Conservation (phyloP, 2,113 vertebrate species). For the Apus apus region DNA sequence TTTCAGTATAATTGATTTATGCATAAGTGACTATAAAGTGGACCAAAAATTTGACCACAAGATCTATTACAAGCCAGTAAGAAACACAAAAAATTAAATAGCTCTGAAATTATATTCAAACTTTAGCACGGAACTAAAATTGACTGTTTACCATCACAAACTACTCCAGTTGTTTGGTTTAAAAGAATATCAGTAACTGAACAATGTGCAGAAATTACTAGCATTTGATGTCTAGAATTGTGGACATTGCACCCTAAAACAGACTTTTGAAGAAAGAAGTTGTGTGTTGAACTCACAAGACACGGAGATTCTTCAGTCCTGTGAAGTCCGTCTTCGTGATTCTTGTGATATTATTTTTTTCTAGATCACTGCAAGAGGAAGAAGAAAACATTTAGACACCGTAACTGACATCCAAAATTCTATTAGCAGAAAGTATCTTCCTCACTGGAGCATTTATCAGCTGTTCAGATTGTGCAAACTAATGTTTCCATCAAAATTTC, state of each 20-base stretch:
- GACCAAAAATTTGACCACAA: background rate
- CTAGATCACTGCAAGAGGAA: conserved; percentile 85
- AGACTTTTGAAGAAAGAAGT: background rate
- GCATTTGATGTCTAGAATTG: background rate
- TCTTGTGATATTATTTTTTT: conserved; percentile 96
- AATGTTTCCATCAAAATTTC: background rate
- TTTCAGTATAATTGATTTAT: background rate
- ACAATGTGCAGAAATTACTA: background rate
- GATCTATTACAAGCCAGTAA: background rate
- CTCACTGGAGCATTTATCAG: background rate
- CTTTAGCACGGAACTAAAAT: background rate
- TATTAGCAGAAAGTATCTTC: background rate
- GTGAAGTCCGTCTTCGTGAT: conserved; percentile 95
- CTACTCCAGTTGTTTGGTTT: background rate
- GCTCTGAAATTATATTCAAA: background rate
- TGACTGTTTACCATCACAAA: background rate
- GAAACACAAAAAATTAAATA: background rate
- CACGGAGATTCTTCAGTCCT: conserved; percentile 93
- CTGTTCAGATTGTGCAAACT: background rate
- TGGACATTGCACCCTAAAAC: background rate
- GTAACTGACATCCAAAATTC: background rate
- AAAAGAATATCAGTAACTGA: background rate
- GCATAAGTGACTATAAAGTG: background rate
- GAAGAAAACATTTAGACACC: background rate
- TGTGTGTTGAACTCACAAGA: conserved; percentile 87